phyloP scores from a whole-genome alignment of 2,113 vertebrate species.

The Telmatochromis bifrenatus region DNA sequence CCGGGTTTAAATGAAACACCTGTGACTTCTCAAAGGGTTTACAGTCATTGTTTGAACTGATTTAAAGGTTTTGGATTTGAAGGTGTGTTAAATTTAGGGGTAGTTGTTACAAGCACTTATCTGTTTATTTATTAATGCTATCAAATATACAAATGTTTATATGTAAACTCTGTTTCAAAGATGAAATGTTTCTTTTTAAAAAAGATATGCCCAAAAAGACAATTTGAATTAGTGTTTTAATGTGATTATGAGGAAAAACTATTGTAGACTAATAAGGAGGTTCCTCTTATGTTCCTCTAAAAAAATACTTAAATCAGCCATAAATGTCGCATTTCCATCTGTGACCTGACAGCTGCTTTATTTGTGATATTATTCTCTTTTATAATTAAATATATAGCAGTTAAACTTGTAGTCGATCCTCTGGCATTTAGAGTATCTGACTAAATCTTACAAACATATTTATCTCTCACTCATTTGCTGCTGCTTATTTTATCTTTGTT shows the following conservation, averaged over 20 bases:
- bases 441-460: not conserved
- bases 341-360: not conserved
- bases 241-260: not conserved
- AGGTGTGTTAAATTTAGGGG: not conserved
- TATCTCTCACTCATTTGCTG: not conserved
- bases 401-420: not conserved
- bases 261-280: not conserved
- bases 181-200: not conserved
- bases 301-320: not conserved
- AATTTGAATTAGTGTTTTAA: not conserved
- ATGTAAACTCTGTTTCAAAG: not conserved
- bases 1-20: not conserved
- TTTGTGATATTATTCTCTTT: not conserved
- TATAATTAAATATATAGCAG: not conserved
- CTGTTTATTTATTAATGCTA: not conserved
- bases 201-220: not conserved
- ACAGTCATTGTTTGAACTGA: not conserved
- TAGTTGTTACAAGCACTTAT: not conserved
- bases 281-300: not conserved
- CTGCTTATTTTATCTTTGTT: not conserved
- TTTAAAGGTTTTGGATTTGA: not conserved
- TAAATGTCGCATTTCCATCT: not conserved
- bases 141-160: not conserved
- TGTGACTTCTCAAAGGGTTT: not conserved
- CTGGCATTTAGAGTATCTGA: not conserved